Base-by-base conservation (phyloP, 2,113 vertebrate genomes). In the Hypomesus transpacificus region DNA sequence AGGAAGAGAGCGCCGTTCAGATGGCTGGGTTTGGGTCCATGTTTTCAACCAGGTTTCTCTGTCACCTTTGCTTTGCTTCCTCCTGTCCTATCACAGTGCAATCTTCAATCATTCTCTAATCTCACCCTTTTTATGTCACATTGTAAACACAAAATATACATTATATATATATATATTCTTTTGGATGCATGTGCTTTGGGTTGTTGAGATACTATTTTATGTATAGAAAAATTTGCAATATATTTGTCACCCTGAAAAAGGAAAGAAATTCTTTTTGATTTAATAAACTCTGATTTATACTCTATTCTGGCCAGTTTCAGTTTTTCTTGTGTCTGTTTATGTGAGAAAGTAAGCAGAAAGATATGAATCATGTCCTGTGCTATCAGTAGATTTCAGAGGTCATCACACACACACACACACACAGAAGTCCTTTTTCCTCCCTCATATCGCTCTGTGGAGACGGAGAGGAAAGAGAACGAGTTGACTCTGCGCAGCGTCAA, bases 251-350 rank as follows among this genome's bases (percentile, higher is more conserved):
- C 82, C 66, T 81, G 24, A 66, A 76, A 82, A 69, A 88, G 50
- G 28, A 83, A 74, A 71, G 34, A 77, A 74, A 82, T 89, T 84
- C 72, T 21, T 68, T 88, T 86, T 90, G 88, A 91, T 89, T 90
- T 82, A 91, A 90, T 92, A 63, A 92, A 90, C 74, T 79, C 78
- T 85, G 84, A 91, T 91, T 91, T 91, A 81, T 91, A 92, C 81
- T 84, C 80, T 76, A 20, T 67, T 24, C 14, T 28, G 68, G 17
- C 11, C 17, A 21, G 14, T 53, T 28, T 73, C 2, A 61, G 1
- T 59, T 26, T 71, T 64, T 50, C 66, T 53, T 20, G 39, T 70
- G 51, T 71, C n/a, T 71, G 26, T 39, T 71, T 26, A 14, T 64
- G 24, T n/a, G 24, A 53, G 50, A 11, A 20, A 20, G 46, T 28